Percentiles rank a stretch among this genome's conserved stretches.
These are phyloP conservation scores for Alethe castanea DNA, from an alignment of 2,113 vertebrate species.

Conservation along the genomic window DNA sequence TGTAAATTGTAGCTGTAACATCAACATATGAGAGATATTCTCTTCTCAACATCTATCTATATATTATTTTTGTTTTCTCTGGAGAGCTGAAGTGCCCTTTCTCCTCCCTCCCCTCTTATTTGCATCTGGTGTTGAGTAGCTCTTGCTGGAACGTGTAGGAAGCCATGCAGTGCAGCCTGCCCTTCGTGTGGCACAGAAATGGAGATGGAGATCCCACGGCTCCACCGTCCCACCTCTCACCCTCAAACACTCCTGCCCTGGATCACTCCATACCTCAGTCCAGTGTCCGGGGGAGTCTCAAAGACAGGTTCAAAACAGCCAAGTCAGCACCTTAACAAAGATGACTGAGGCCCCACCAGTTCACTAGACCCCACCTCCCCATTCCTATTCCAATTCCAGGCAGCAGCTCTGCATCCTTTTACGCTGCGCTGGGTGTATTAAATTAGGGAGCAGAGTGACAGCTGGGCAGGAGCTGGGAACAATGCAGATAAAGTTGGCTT, in stretches of 20 bases:
- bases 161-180: not conserved
- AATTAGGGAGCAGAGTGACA: conserved; percentile 23
- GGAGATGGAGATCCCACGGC: accelerated
- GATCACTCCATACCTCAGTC: accelerated
- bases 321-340: not conserved
- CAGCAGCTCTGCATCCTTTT: conserved; percentile 1
- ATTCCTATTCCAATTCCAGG: not conserved
- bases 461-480: conserved; percentile 61
- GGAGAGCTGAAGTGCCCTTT: not conserved
- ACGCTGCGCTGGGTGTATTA: not conserved
- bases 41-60: not conserved
- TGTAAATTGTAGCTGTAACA: not conserved
- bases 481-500: conserved; percentile 68
- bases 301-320: not conserved
- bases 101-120: no score
- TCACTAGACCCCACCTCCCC: not conserved
- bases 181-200: not conserved
- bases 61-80: not conserved
- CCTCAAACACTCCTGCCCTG: not conserved
- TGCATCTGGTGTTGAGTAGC: not conserved
- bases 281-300: accelerated
- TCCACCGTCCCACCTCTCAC: not conserved
- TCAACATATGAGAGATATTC: not conserved
- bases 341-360: not conserved
- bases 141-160: not conserved